phyloP scores from a whole-genome alignment of 2,888 invertebrate genomes.

The Ectemnius continuus region DNA sequence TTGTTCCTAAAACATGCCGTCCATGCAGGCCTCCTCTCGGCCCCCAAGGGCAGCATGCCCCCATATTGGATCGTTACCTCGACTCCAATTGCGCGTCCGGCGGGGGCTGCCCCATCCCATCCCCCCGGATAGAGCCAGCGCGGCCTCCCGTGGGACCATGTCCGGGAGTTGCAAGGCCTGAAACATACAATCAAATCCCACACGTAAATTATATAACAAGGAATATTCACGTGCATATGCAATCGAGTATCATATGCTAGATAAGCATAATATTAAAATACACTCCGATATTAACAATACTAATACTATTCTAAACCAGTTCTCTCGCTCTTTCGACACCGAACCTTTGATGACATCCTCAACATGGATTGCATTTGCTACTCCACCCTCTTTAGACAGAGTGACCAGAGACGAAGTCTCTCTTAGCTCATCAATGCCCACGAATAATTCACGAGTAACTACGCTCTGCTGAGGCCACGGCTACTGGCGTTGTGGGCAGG shows the following conservation, averaged over 20 bases:
- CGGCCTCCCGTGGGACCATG: no score
- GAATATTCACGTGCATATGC: constrained; percentile 24
- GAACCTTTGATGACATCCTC: constrained; percentile 43
- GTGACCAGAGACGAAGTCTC: constrained; percentile 32
- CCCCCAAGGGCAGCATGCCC: no score
- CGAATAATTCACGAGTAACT: constrained; percentile 38
- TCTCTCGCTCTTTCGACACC: constrained; percentile 35
- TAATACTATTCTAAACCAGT: constrained; percentile 32
- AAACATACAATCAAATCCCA: no score
- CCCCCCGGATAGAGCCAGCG: no score
- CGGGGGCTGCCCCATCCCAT: no score
- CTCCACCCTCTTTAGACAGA: constrained; percentile 41
- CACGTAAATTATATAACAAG: constrained; percentile 21
- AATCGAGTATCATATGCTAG: constrained; percentile 25
- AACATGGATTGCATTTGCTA: constrained; percentile 39
- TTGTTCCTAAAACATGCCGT: no score
- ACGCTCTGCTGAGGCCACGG: constrained; percentile 36
- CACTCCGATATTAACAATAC: no score
- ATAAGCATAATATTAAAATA: constrained; percentile 17
- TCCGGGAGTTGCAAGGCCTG: no score
- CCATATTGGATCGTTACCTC: no score
- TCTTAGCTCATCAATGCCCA: constrained; percentile 39
- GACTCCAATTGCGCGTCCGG: no score
- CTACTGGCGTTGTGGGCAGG: constrained; percentile 36
- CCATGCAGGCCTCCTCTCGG: no score